Conservation (phyloP, 2,888 invertebrate genomes). For the Tetrapedia diversipes region DNA sequence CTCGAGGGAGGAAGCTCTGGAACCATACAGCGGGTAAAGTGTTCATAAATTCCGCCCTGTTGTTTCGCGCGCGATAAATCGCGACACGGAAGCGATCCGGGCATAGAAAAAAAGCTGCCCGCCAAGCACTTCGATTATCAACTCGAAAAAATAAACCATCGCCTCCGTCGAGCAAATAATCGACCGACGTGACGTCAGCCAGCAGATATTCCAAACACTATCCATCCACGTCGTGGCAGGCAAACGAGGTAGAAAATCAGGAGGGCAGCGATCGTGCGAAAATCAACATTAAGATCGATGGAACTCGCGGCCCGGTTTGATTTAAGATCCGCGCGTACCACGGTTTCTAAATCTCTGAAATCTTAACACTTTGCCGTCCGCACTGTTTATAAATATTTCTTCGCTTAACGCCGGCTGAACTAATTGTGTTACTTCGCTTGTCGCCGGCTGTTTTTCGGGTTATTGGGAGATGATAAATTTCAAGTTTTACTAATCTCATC, state of each 20-base stretch:
- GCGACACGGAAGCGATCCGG: background rate
- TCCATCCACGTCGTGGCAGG: slow-evolving; percentile 17
- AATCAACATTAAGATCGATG: slow-evolving; percentile 18
- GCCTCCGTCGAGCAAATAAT: slow-evolving; percentile 34
- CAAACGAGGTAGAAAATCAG: slow-evolving; percentile 31
- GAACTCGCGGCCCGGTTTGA: background rate
- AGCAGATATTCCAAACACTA: slow-evolving; percentile 24
- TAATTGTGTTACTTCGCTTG: too few species aligned
- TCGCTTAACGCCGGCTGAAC: too few species aligned
- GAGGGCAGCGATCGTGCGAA: background rate
- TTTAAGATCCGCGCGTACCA: slow-evolving; percentile 12
- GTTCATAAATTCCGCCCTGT: slow-evolving; percentile 5
- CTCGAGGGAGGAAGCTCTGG: background rate
- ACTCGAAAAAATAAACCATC: slow-evolving; percentile 39
- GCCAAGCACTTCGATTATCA: slow-evolving; percentile 20
- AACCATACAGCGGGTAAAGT: background rate
- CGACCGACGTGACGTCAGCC: slow-evolving; percentile 17
- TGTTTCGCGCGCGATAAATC: background rate
- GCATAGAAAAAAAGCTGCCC: background rate
- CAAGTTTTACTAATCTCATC: too few species aligned
- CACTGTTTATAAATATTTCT: too few species aligned
- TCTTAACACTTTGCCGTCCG: too few species aligned
- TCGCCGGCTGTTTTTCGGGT: too few species aligned
- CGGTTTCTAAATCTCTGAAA: background rate
- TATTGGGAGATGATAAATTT: too few species aligned